Evolutionary conservation across 2,113 vertebrate genomes (phyloP).

Genomic region (Corythaixoides concolor): DNA sequence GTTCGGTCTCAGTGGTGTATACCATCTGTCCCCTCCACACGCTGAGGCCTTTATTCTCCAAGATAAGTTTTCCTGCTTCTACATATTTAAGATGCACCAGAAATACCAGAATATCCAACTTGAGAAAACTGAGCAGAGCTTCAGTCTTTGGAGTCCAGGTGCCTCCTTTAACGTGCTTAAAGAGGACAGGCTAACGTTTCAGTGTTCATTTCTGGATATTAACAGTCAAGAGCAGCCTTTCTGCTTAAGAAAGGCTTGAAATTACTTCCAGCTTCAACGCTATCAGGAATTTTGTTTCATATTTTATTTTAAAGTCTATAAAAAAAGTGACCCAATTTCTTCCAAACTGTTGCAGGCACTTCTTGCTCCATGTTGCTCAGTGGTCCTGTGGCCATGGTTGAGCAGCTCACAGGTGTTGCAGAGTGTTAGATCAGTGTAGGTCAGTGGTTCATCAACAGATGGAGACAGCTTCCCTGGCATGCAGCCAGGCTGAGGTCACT

Average conservation of each 20-base stretch:
- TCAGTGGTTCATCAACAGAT: not conserved
- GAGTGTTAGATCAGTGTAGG: not conserved
- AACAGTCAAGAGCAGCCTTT: not conserved
- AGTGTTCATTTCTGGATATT: not conserved
- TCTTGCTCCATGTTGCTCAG: not conserved
- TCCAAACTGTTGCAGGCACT: not conserved
- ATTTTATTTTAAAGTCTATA: not conserved
- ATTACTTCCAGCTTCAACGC: not conserved
- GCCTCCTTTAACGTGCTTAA: not conserved
- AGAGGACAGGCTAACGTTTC: not conserved
- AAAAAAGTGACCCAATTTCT: not conserved
- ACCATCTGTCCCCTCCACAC: conserved; percentile 66
- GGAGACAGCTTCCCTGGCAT: not conserved
- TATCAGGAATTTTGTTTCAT: not conserved
- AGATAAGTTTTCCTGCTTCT: conserved; percentile 59
- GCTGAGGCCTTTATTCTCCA: conserved; percentile 59
- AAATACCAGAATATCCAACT: conserved; percentile 26
- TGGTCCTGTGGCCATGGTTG: rapidly evolving
- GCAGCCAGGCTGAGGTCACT: not conserved
- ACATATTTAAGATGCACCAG: not conserved
- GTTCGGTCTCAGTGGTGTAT: conserved; percentile 57
- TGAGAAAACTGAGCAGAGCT: not conserved
- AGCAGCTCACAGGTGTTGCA: not conserved
- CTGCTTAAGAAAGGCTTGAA: not conserved
- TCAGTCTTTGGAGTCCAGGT: not conserved